A percentile compares a stretch with the other conserved stretches of the same genome.
Conservation (phyloP, 2,888 invertebrate genomes). For the Leptinotarsa tumamoca region DNA sequence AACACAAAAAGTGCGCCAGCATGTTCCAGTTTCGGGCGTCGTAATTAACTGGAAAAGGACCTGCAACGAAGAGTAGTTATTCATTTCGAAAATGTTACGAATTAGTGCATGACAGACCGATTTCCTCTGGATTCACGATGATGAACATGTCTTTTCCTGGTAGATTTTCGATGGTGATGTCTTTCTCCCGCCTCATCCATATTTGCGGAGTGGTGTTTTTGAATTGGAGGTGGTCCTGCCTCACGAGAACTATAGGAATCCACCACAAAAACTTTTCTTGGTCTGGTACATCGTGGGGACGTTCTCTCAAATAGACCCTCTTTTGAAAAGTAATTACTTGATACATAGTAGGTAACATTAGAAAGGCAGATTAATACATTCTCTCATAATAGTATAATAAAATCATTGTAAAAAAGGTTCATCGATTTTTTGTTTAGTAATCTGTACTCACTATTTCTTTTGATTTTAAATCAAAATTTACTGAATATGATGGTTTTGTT, state of each 20-base stretch:
- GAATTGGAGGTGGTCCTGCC: slow-evolving; percentile 73
- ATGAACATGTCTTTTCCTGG: slow-evolving; percentile 75
- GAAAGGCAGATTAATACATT: too few species aligned
- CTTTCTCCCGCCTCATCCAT: slow-evolving; percentile 75
- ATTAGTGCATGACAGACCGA: slow-evolving; percentile 71
- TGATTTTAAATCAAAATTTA: too few species aligned
- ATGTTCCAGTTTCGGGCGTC: slow-evolving; percentile 83
- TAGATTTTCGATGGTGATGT: slow-evolving; percentile 69
- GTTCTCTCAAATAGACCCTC: slow-evolving; percentile 79
- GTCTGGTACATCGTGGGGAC: slow-evolving; percentile 79
- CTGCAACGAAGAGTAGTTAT: slow-evolving; percentile 61
- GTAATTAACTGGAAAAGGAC: slow-evolving; percentile 87
- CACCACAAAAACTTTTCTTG: slow-evolving; percentile 80
- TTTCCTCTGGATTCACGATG: slow-evolving; percentile 87
- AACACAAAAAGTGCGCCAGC: slow-evolving; percentile 74
- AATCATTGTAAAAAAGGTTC: too few species aligned
- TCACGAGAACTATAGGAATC: slow-evolving; percentile 76
- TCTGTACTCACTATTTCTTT: too few species aligned
- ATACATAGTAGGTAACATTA: too few species aligned
- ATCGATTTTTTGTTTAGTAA: too few species aligned
- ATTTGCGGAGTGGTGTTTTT: slow-evolving; percentile 69
- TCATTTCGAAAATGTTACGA: neutral
- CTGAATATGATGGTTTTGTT: too few species aligned
- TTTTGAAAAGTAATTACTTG: slow-evolving; percentile 54
- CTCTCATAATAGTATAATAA: too few species aligned